These are phyloP conservation scores for Heliconius melpomene DNA, from an alignment of 1,140 invertebrate species.

Conservation along the genomic window DNA sequence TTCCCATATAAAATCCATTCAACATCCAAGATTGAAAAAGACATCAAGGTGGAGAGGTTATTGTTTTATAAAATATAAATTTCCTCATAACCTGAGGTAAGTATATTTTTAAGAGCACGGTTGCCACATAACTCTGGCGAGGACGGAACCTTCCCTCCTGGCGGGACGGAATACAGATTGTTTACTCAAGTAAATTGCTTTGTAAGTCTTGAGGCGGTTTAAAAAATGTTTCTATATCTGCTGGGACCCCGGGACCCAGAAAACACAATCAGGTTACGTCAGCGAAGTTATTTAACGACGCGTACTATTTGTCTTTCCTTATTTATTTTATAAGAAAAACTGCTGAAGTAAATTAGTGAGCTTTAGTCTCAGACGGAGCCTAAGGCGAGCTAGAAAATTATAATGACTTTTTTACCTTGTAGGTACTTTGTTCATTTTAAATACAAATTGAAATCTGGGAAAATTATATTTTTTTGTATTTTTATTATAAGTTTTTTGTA, in stretches of 20 bases:
- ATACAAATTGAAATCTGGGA: neutral
- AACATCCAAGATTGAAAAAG: slow-evolving; percentile 21
- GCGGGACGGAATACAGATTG: slow-evolving; percentile 56
- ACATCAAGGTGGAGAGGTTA: slow-evolving; percentile 23
- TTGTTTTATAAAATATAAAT: slow-evolving; percentile 42
- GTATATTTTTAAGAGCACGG: slow-evolving; percentile 38
- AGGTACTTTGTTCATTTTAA: neutral
- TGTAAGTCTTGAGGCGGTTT: slow-evolving; percentile 65
- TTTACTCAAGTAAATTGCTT: slow-evolving; percentile 75
- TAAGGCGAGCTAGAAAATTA: slow-evolving; percentile 14
- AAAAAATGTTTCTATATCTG: slow-evolving; percentile 68
- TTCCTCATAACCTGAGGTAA: slow-evolving; percentile 39
- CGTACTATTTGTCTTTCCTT: slow-evolving; percentile 21
- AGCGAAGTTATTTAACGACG: slow-evolving; percentile 42
- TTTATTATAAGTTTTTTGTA: neutral
- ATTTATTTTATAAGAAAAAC: slow-evolving; percentile 23
- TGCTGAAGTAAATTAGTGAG: slow-evolving; percentile 25
- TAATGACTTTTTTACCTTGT: neutral
- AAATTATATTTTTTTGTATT: neutral
- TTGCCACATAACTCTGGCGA: slow-evolving; percentile 38
- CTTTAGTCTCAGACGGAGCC: slow-evolving; percentile 3
- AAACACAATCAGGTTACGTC: slow-evolving; percentile 53
- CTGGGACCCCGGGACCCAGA: slow-evolving; percentile 35
- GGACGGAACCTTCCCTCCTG: slow-evolving; percentile 38
- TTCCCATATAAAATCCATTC: neutral